Conservation (phyloP, 30 jellyfish, hydroid and myxozoan genomes). For the Sanderia malayensis region DNA sequence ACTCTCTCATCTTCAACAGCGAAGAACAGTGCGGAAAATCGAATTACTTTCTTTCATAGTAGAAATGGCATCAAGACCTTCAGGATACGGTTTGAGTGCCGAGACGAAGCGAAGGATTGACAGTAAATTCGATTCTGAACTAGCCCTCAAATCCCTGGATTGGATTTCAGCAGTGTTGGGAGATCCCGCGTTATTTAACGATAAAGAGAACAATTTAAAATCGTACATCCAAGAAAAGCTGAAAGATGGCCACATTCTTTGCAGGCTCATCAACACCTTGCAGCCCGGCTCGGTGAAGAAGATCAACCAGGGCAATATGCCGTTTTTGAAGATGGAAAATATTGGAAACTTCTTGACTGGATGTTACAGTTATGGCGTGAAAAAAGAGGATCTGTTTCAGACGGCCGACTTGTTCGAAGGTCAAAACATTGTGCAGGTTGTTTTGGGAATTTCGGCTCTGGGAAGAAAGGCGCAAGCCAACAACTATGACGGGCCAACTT, state of each 20-base stretch:
- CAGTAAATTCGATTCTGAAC: conserved; percentile 70
- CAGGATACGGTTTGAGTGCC: conserved; percentile 95
- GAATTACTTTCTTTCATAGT: background rate
- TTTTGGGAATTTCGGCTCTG: conserved; percentile 82
- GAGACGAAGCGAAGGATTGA: conserved; percentile 79
- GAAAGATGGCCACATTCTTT: conserved; percentile 73
- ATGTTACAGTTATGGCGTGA: conserved; percentile 72
- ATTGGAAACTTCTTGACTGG: conserved; percentile 84
- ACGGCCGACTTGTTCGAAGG: conserved; percentile 97
- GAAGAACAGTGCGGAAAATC: background rate
- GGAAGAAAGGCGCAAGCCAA: conserved; percentile 76
- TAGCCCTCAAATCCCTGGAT: conserved; percentile 71
- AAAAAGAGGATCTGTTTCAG: conserved; percentile 90
- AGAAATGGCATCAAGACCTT: conserved; percentile 92
- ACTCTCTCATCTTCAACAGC: too few relatives aligned
- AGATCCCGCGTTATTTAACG: conserved; percentile 21
- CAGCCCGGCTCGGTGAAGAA: conserved; percentile 81
- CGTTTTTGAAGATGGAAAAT: conserved; percentile 95
- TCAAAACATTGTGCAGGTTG: conserved; percentile 89
- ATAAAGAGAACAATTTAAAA: conserved; percentile 29
- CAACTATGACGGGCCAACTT: conserved; percentile 80
- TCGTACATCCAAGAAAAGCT: conserved; percentile 51
- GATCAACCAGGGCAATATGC: conserved; percentile 70
- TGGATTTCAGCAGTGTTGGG: conserved; percentile 86
- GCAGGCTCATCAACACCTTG: conserved; percentile 63